Evolutionary conservation across 2,888 invertebrate species (phyloP).

Genomic region (Abrostola tripartita): DNA sequence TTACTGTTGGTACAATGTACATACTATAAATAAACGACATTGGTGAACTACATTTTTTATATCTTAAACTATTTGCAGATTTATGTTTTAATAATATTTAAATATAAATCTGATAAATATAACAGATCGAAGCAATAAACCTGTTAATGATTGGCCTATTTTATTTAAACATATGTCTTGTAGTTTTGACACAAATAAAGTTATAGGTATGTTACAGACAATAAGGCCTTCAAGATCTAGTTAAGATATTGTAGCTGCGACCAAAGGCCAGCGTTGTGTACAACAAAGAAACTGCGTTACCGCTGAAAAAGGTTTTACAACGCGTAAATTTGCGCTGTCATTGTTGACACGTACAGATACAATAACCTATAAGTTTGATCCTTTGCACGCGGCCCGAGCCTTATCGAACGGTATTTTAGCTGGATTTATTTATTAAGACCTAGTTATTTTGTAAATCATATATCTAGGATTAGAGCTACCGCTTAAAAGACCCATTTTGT

Average conservation of each 20-base stretch:
- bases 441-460: neutral
- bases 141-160: constrained; percentile 1
- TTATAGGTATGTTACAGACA: constrained; percentile 33
- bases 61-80: no score
- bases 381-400: constrained; percentile 20
- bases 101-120: neutral
- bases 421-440: constrained; percentile 24
- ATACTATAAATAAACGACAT: no score
- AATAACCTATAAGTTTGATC: neutral
- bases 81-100: no score
- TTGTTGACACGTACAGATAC: constrained; percentile 25
- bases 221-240: constrained; percentile 43
- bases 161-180: constrained; percentile 8
- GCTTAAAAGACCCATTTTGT: no score
- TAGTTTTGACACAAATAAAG: constrained; percentile 20
- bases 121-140: neutral
- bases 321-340: constrained; percentile 23
- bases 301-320: constrained; percentile 33
- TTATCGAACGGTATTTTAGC: constrained; percentile 19
- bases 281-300: constrained; percentile 38
- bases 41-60: no score
- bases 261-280: constrained; percentile 29
- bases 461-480: no score
- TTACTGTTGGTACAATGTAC: no score
- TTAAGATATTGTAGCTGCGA: constrained; percentile 37